Evolutionary conservation across 1,140 invertebrate genomes (phyloP).

Genomic region (Drosophila navojoa): DNA sequence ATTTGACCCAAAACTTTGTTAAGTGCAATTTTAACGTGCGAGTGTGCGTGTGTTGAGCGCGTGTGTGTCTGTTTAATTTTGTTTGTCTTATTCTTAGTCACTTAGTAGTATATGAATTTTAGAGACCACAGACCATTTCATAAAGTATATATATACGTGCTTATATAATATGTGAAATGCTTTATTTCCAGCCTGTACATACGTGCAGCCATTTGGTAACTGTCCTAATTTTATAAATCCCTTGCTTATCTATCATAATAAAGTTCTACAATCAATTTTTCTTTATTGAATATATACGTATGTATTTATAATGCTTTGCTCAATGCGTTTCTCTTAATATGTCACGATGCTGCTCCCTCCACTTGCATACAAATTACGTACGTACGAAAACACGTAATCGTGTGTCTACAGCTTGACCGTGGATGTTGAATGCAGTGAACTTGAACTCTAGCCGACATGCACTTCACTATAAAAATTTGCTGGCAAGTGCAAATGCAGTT

Average conservation of each 20-base stretch:
- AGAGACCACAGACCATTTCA: slow-evolving; percentile 14
- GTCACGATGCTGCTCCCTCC: slow-evolving; percentile 6
- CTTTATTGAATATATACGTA: slow-evolving; percentile 2
- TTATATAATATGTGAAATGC: neutral
- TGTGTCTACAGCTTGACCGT: slow-evolving; percentile 7
- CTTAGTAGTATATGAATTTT: slow-evolving; percentile 26
- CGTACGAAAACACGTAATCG: slow-evolving; percentile 22
- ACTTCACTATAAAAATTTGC: neutral
- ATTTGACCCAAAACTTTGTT: slow-evolving; percentile 20
- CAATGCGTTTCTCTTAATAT: slow-evolving; percentile 8
- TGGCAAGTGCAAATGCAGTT: slow-evolving; percentile 1
- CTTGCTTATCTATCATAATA: slow-evolving; percentile 22
- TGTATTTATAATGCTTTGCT: slow-evolving; percentile 1
- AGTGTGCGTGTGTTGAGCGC: neutral
- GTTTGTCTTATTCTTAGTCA: slow-evolving; percentile 16
- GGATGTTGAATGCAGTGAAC: slow-evolving; percentile 27
- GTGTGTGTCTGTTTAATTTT: neutral
- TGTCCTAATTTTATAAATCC: slow-evolving; percentile 3
- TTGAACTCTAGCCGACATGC: slow-evolving; percentile 24
- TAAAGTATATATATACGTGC: neutral
- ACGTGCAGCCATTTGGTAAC: slow-evolving; percentile 24
- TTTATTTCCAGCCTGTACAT: slow-evolving; percentile 11
- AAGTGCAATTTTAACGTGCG: slow-evolving; percentile 22
- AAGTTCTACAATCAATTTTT: slow-evolving; percentile 29
- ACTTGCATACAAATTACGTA: slow-evolving; percentile 36